A percentile compares a stretch with the other conserved stretches of the same genome.
Conservation (phyloP, 2,113 vertebrate species). For the Eulacestoma nigropectus region DNA sequence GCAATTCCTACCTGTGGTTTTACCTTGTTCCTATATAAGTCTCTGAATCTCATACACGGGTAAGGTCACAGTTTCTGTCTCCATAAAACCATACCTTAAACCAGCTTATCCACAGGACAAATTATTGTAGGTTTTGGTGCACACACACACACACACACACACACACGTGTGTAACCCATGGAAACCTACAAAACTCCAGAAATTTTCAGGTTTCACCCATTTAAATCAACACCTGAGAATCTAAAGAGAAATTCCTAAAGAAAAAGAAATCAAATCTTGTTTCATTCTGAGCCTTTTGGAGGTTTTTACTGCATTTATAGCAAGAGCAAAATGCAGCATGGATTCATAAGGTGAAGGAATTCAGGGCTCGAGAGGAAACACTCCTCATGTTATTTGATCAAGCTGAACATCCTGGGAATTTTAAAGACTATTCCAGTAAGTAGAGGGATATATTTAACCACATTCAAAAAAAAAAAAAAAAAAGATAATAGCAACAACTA, state of each 20-base stretch:
- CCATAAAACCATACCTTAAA: slow-evolving; percentile 37
- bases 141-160: background rate
- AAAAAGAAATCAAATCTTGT: background rate
- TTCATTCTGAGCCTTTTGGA: background rate
- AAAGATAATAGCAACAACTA: background rate
- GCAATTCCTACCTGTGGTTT: slow-evolving; percentile 79
- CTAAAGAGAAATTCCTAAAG: background rate
- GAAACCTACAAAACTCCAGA: background rate
- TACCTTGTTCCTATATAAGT: slow-evolving; percentile 68
- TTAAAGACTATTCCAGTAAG: background rate
- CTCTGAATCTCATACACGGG: slow-evolving; percentile 64
- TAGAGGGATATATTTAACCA: background rate
- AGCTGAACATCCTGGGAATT: background rate
- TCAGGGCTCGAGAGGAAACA: background rate
- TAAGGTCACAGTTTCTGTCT: slow-evolving; percentile 68
- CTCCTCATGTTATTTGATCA: background rate
- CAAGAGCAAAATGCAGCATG: background rate
- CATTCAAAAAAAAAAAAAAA: background rate
- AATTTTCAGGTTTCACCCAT: background rate
- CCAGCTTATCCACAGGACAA: background rate
- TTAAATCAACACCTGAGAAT: background rate
- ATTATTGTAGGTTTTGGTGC: background rate
- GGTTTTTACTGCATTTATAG: background rate
- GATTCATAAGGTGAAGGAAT: background rate
- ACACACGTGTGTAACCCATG: rapidly evolving